Evolutionary conservation across 2,888 invertebrate genomes (phyloP).

Genomic region (Quadroppia sp.): DNA sequence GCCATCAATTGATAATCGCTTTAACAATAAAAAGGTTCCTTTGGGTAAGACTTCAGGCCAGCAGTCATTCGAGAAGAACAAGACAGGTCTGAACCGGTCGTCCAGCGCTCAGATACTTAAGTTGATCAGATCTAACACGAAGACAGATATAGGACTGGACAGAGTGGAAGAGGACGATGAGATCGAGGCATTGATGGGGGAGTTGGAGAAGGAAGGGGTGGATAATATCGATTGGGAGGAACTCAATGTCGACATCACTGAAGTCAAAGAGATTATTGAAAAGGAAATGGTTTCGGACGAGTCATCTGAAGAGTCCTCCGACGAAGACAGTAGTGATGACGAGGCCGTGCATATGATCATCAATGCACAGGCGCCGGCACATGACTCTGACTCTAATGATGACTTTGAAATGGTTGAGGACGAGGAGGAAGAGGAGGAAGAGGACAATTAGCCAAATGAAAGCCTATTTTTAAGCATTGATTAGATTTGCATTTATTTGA

Average conservation of each 20-base stretch:
- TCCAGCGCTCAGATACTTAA: slow-evolving; percentile 43
- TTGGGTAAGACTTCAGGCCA: slow-evolving; percentile 37
- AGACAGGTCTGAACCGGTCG: slow-evolving; percentile 43
- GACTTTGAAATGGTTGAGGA: slow-evolving; percentile 32
- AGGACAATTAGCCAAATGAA: background rate
- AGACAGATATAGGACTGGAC: slow-evolving; percentile 40
- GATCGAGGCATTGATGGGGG: slow-evolving; percentile 40
- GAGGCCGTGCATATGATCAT: slow-evolving; percentile 29
- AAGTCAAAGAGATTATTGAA: slow-evolving; percentile 43
- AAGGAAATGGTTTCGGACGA: slow-evolving; percentile 32
- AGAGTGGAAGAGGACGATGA: slow-evolving; percentile 43
- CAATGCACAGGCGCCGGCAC: slow-evolving; percentile 21
- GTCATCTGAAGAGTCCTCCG: slow-evolving; percentile 28
- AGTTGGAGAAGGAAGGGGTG: slow-evolving; percentile 42
- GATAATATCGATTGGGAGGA: slow-evolving; percentile 44
- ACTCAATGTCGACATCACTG: slow-evolving; percentile 40
- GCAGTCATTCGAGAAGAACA: slow-evolving; percentile 37
- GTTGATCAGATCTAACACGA: slow-evolving; percentile 44
- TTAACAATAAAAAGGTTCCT: slow-evolving; percentile 27
- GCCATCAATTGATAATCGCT: slow-evolving; percentile 14
- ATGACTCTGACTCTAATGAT: slow-evolving; percentile 7
- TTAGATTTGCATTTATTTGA: background rate
- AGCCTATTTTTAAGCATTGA: background rate
- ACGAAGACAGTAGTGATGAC: slow-evolving; percentile 31
- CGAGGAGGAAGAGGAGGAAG: slow-evolving; percentile 28